phyloP scores from a whole-genome alignment of 2,797 vertebrate species.

The Myripristis jacobus region DNA sequence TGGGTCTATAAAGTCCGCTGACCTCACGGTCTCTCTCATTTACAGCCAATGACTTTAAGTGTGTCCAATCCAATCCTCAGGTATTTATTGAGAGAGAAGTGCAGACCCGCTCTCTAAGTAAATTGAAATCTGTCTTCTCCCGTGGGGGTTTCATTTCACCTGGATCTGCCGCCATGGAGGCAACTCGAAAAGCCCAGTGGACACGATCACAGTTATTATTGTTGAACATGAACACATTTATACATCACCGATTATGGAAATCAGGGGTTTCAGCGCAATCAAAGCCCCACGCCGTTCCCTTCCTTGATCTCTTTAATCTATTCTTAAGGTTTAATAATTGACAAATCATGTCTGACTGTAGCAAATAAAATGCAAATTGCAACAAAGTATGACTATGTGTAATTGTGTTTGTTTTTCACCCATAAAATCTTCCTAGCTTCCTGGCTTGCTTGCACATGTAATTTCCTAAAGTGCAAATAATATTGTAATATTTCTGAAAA shows the following conservation, averaged over 20 bases:
- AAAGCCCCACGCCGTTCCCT: too few species aligned
- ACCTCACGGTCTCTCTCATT: slow-evolving; percentile 78
- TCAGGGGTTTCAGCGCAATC: too few species aligned
- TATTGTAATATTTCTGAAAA: too few species aligned
- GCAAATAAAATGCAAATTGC: too few species aligned
- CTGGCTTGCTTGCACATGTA: too few species aligned
- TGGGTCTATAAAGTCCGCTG: slow-evolving; percentile 75
- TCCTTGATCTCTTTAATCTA: too few species aligned
- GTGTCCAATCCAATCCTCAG: slow-evolving; percentile 76
- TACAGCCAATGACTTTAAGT: slow-evolving; percentile 79
- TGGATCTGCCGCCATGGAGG: slow-evolving; percentile 28
- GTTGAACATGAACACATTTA: slow-evolving; percentile 27
- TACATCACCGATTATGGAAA: slow-evolving; percentile 17
- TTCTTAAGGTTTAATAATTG: too few species aligned
- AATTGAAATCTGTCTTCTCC: slow-evolving; percentile 67
- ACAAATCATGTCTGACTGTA: too few species aligned
- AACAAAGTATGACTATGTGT: too few species aligned
- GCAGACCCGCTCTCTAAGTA: slow-evolving; percentile 64
- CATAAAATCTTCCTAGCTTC: too few species aligned
- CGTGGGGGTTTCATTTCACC: slow-evolving; percentile 44
- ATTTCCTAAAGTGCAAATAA: too few species aligned
- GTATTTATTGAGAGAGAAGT: slow-evolving; percentile 74
- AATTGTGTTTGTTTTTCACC: too few species aligned
- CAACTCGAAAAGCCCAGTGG: slow-evolving; percentile 4
- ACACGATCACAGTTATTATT: slow-evolving; percentile 4